Evolutionary conservation across 2,888 invertebrate genomes (phyloP), one percentile per base, ranked within the genome.

Genomic region (Galeruca laticollis): DNA sequence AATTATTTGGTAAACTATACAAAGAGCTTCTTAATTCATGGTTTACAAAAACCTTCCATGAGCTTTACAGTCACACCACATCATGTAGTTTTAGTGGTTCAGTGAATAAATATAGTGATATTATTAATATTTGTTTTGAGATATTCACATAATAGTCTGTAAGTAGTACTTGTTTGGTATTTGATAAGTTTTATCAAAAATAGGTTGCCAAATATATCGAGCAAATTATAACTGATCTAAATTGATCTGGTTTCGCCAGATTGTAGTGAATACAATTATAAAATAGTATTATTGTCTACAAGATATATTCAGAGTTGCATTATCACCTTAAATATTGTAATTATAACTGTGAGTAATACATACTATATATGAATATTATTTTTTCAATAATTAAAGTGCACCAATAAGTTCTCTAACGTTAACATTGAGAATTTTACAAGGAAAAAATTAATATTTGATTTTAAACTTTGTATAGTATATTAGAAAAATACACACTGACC

Each of bases 211-310:
- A 60, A 43, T 62, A 51, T 52, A 33, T 52, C 52, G 62, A 52
- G 35, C 37, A 15, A 51, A 15, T 52, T 18, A 8, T 13, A 61
- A 51, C 31, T 49, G 4, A 11, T 60, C 43, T 18, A 60, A 31
- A 15, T 49, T 37, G 51, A 52, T 52, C 35, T 18, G n/a, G 26
- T 49, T 43, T 49, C 10, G 51, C 33, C 51, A 62, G 52, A 18
- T 52, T 51, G 35, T 37, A 62, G 61, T 35, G 35, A 37, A 26
- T 33, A 51, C 20, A 52, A 52, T 18, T 62, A 62, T 37, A 62
- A 51, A 52, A 51, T 56, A 63, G 54, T 33, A 51, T 63, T 63
- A 63, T 63, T 63, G 63, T 63, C 63, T 54, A 62, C 35, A 62
- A 62, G 61, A 62, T 62, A 62, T 52, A 52, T 52, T 51, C 37